Percentiles rank a stretch among this genome's conserved stretches.
Conservation (phyloP, 2,888 invertebrate genomes). For the Aporophyla nigra region DNA sequence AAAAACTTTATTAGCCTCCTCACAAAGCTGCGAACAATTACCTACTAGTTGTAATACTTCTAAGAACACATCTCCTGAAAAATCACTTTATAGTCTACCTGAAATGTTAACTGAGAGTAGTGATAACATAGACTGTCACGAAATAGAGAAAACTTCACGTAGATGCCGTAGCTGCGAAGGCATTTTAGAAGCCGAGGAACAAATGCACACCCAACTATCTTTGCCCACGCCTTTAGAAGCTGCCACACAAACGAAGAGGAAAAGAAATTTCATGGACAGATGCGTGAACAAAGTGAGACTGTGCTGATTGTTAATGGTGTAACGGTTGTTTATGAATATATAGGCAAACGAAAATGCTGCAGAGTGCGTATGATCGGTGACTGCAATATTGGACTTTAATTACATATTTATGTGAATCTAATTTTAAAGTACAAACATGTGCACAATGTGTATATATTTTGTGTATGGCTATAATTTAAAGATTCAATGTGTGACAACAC, state of each 20-base stretch:
- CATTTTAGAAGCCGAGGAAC: conserved; percentile 89
- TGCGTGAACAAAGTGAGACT: conserved; percentile 96
- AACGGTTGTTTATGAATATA: conserved; percentile 64
- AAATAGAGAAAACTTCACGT: conserved; percentile 81
- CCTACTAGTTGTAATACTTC: conserved; percentile 85
- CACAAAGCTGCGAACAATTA: conserved; percentile 87
- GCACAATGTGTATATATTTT: conserved; percentile 89
- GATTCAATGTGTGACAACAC: conserved; percentile 74
- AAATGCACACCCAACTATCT: conserved; percentile 90
- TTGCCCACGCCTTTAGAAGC: conserved; percentile 91
- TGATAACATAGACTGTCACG: conserved; percentile 81
- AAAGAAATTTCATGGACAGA: conserved; percentile 96
- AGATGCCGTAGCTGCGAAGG: conserved; percentile 92
- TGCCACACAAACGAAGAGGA: conserved; percentile 92
- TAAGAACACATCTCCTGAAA: conserved; percentile 85
- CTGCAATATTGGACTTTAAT: conserved; percentile 85
- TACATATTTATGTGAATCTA: conserved; percentile 85
- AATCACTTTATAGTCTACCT: conserved; percentile 85
- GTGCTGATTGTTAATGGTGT: conserved; percentile 89
- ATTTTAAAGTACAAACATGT: conserved; percentile 89
- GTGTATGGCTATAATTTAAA: conserved; percentile 84
- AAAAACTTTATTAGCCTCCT: conserved; percentile 81
- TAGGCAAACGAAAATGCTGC: conserved; percentile 74
- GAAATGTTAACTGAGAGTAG: conserved; percentile 86
- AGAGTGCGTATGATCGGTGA: conserved; percentile 86